Conservation (phyloP, 2,888 invertebrate species). For the Scaptomyza cyrtandrae region DNA sequence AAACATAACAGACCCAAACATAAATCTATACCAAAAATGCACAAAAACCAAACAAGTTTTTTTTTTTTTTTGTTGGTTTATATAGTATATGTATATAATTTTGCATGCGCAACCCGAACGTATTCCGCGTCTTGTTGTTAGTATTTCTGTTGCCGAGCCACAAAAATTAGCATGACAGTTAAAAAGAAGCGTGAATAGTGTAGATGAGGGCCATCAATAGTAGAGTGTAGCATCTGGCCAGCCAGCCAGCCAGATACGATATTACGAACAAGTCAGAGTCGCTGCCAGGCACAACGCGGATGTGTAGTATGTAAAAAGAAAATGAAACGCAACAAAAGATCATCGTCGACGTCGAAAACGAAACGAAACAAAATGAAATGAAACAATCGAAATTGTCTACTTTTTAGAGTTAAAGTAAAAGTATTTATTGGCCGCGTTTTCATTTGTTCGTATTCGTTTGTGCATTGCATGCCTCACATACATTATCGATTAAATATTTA, state of each 20-base stretch:
- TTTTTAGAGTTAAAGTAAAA: conserved; percentile 29
- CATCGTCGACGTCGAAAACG: conserved; percentile 7
- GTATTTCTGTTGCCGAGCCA: conserved; percentile 8
- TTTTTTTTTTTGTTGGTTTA: background rate
- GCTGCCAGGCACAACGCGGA: conserved; percentile 35
- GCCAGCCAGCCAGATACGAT: conserved; percentile 1
- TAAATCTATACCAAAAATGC: conserved; percentile 50
- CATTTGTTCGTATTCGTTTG: conserved; percentile 10
- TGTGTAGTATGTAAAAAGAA: conserved; percentile 15
- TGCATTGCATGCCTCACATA: conserved; percentile 39
- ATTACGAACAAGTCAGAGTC: conserved; percentile 6
- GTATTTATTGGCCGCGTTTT: conserved; percentile 16
- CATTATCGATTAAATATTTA: background rate
- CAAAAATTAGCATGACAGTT: conserved; percentile 67
- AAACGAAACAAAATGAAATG: conserved; percentile 33
- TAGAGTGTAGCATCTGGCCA: conserved; percentile 23
- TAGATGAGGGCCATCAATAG: conserved; percentile 33
- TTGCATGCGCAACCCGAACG: conserved; percentile 60
- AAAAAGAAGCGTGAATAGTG: conserved; percentile 39
- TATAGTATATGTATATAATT: conserved; percentile 12
- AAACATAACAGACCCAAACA: conserved; percentile 32
- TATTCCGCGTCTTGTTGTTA: conserved; percentile 11
- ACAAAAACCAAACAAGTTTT: conserved; percentile 56
- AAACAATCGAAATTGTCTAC: conserved; percentile 21
- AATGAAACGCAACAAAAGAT: conserved; percentile 27